Evolutionary conservation across 2,113 vertebrate genomes (phyloP).

Genomic region (Morone saxatilis): DNA sequence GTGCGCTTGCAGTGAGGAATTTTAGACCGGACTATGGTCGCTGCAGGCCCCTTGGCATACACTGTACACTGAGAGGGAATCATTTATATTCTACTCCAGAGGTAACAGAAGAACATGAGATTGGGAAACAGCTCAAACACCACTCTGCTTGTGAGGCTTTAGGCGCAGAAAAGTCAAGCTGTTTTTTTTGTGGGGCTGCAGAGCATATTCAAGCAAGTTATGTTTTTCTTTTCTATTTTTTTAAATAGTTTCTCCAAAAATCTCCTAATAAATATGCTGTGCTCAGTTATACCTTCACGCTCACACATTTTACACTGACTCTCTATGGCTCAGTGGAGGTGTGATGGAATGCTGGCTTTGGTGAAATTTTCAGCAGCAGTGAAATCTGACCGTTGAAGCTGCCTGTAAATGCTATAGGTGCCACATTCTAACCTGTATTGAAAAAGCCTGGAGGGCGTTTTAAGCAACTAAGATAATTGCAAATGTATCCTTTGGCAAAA

Average conservation of each 20-base stretch:
- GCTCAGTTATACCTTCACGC: constrained; percentile 31
- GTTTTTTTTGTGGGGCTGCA: constrained; percentile 50
- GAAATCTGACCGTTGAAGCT: constrained; percentile 66
- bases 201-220: constrained; percentile 77
- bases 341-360: constrained; percentile 67
- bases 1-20: constrained; percentile 81
- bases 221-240: constrained; percentile 71
- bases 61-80: constrained; percentile 82
- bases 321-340: constrained; percentile 33
- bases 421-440: constrained; percentile 53
- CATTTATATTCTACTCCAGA: constrained; percentile 88
- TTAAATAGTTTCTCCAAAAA: constrained; percentile 59
- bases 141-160: constrained; percentile 81
- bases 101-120: constrained; percentile 86
- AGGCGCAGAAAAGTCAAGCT: constrained; percentile 79
- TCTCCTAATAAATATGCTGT: constrained; percentile 31
- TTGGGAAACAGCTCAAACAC: constrained; percentile 86
- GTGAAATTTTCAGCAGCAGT: constrained; percentile 48
- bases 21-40: constrained; percentile 82
- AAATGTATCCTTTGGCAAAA: constrained; percentile 69
- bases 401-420: constrained; percentile 68
- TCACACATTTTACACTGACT: constrained; percentile 17
- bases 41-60: constrained; percentile 84
- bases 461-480: constrained; percentile 74
- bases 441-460: constrained; percentile 61